Conservation (phyloP, 2,113 vertebrate species). For the Phrynosoma blainvillii region DNA sequence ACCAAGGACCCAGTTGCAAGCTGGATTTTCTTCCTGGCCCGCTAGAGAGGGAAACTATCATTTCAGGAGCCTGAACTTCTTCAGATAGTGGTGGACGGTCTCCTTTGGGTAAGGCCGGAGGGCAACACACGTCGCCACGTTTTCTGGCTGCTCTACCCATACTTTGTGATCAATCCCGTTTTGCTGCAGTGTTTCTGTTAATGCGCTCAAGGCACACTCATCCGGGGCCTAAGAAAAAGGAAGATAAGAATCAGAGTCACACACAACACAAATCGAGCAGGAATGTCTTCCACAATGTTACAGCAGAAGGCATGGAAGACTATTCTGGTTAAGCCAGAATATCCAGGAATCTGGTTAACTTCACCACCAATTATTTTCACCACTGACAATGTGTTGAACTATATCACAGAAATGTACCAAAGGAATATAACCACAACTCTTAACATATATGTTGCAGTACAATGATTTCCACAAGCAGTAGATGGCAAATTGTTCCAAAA, state of each 20-base stretch:
- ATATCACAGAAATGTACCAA: too few relatives aligned
- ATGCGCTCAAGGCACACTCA: conserved; percentile 75
- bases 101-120: conserved; percentile 89
- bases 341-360: neutral
- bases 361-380: neutral
- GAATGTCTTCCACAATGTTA: neutral
- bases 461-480: too few relatives aligned
- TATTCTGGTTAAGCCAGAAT: neutral
- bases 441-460: too few relatives aligned
- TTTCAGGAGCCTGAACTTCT: conserved; percentile 88
- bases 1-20: neutral
- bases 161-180: conserved; percentile 83
- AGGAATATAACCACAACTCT: too few relatives aligned
- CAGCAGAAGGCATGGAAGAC: too few relatives aligned
- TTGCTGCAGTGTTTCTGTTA: conserved; percentile 79
- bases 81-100: conserved; percentile 83
- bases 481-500: too few relatives aligned
- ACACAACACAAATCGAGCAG: neutral
- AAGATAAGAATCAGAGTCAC: neutral
- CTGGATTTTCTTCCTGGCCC: neutral
- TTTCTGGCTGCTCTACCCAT: conserved; percentile 92
- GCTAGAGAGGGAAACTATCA: conserved; percentile 60
- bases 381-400: too few relatives aligned
- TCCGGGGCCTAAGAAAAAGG: conserved; percentile 79
- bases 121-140: conserved; percentile 87